phyloP scores from a whole-genome alignment of 2,888 invertebrate genomes.

The Acleris holmiana region DNA sequence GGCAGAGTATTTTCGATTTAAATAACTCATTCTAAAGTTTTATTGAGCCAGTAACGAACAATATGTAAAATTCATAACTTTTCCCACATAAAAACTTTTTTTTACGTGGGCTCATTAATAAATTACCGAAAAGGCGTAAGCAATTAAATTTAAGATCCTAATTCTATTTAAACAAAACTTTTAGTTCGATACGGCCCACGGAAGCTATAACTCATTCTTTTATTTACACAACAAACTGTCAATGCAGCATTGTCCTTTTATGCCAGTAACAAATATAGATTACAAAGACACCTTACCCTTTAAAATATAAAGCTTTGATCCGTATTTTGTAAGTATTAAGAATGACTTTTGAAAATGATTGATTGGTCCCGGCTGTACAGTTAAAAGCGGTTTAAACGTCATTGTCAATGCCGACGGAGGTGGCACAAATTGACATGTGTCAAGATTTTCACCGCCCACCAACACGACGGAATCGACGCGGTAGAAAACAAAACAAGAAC shows the following conservation, averaged over 20 bases:
- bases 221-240: constrained; percentile 32
- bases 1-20: not conserved
- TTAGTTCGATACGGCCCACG: constrained; percentile 28
- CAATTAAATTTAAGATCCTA: constrained; percentile 24
- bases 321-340: constrained; percentile 1
- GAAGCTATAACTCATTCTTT: constrained; percentile 34
- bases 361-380: not conserved
- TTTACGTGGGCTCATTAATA: constrained; percentile 8
- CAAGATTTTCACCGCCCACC: constrained; percentile 30
- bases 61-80: not conserved
- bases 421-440: constrained; percentile 34
- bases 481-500: constrained; percentile 20
- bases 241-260: constrained; percentile 31
- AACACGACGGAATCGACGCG: constrained; percentile 8
- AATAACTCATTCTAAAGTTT: not conserved
- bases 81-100: not conserved
- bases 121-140: constrained; percentile 18
- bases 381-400: constrained; percentile 5
- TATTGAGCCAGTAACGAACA: not conserved
- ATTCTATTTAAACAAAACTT: constrained; percentile 25
- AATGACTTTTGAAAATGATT: not conserved
- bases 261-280: constrained; percentile 18
- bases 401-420: constrained; percentile 25
- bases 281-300: not conserved
- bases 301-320: not conserved